These are phyloP conservation scores for Euura lappo DNA, from an alignment of 1,140 invertebrate species.

Conservation along the genomic window DNA sequence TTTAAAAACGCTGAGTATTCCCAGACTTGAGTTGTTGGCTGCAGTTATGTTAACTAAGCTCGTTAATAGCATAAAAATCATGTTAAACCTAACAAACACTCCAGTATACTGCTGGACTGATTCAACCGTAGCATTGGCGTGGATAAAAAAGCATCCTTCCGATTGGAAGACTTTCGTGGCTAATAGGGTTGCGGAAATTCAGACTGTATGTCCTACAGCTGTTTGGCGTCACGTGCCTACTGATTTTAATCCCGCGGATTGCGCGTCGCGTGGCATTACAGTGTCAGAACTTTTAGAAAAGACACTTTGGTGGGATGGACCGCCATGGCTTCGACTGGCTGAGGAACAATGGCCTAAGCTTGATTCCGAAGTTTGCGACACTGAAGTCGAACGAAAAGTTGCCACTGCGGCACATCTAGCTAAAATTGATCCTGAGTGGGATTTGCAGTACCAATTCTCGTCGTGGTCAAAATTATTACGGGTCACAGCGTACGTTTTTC, in stretches of 20 bases:
- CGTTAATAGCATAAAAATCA: no score
- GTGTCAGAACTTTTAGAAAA: conserved; percentile 12
- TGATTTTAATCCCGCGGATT: conserved; percentile 39
- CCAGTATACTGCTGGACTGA: no score
- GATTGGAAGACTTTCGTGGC: conserved; percentile 38
- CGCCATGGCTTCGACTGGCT: not conserved
- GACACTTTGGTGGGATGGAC: conserved; percentile 25
- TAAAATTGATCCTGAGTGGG: no score
- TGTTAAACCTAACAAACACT: no score
- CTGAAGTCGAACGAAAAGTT: no score
- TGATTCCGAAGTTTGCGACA: no score
- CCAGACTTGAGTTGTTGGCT: conserved; percentile 18
- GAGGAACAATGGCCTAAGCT: not conserved
- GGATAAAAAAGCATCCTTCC: conserved; percentile 35
- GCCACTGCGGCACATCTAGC: no score
- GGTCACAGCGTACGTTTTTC: no score
- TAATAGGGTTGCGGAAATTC: conserved; percentile 46
- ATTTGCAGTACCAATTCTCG: no score
- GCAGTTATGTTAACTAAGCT: conserved; percentile 18
- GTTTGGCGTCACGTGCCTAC: not conserved
- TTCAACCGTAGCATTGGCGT: conserved; percentile 13
- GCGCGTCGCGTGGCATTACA: conserved; percentile 31
- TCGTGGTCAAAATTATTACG: no score
- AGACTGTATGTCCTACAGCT: conserved; percentile 23
- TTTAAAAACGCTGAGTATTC: conserved; percentile 18